Conservation (phyloP, 2,888 invertebrate species). For the Conomelus anceps region DNA sequence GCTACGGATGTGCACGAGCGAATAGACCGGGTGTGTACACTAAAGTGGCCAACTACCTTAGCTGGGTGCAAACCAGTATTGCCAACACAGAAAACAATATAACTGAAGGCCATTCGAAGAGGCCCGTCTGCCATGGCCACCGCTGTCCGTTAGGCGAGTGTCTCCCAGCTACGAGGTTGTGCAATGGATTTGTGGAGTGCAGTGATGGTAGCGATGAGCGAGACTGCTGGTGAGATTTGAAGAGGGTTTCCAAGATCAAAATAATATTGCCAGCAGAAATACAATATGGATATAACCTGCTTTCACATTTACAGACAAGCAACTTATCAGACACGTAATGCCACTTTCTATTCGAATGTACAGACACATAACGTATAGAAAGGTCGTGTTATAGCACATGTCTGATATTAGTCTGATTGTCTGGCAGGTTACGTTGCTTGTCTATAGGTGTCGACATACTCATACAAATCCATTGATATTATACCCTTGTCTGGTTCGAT, state of each 20-base stretch:
- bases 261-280: not conserved
- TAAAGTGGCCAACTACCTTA: constrained; percentile 65
- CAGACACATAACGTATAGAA: no score
- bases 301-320: no score
- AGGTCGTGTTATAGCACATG: no score
- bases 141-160: constrained; percentile 71
- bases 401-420: no score
- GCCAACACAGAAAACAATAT: constrained; percentile 25
- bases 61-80: constrained; percentile 60
- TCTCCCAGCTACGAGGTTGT: constrained; percentile 59
- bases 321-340: no score
- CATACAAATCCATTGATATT: no score
- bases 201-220: constrained; percentile 64
- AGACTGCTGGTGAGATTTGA: constrained; percentile 17
- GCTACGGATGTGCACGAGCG: constrained; percentile 71
- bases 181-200: constrained; percentile 72
- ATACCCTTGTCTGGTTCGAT: no score
- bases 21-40: constrained; percentile 75
- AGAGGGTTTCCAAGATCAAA: no score
- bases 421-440: no score
- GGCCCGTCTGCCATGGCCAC: constrained; percentile 53
- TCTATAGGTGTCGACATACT: no score
- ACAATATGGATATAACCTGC: no score
- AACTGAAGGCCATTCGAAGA: not conserved
- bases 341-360: no score